A percentile compares a stretch with the other conserved stretches of the same genome.
These are phyloP conservation scores for Imbricaverruca yamaguchii DNA, from an alignment of 2,888 invertebrate genomes.

Conservation along the genomic window DNA sequence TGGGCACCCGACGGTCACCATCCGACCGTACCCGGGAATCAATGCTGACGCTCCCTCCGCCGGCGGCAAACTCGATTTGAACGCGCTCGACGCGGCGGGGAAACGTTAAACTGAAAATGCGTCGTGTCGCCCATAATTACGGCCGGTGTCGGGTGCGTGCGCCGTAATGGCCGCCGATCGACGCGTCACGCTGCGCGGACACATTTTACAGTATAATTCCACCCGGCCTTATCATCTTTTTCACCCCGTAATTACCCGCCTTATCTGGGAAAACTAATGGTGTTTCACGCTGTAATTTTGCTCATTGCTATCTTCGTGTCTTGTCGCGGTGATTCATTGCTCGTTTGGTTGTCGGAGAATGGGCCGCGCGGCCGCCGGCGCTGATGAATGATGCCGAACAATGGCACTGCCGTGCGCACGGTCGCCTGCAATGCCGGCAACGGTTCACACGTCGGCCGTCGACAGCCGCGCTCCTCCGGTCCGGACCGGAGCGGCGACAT, in stretches of 20 bases:
- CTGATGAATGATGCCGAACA: not conserved
- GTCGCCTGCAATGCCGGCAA: not conserved
- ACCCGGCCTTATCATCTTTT: not conserved
- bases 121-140: not conserved
- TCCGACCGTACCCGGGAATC: no score
- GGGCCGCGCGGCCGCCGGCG: not conserved
- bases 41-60: no score
- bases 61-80: no score
- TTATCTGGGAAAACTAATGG: conserved; percentile 17
- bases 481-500: not conserved
- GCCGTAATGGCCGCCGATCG: not conserved
- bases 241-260: conserved; percentile 8
- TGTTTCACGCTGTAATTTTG: conserved; percentile 14
- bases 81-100: no score
- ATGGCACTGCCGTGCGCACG: not conserved
- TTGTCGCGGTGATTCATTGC: not conserved
- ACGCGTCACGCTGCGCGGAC: not conserved
- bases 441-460: not conserved
- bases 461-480: not conserved
- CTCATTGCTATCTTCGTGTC: conserved; percentile 14
- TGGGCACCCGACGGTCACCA: no score
- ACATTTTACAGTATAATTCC: not conserved
- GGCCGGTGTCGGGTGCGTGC: not conserved
- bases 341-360: not conserved
- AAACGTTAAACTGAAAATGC: not conserved